Percentiles rank a stretch among this genome's conserved stretches.
Evolutionary conservation across 2,113 vertebrate genomes (phyloP).

Genomic region (Todiramphus saurophagus): DNA sequence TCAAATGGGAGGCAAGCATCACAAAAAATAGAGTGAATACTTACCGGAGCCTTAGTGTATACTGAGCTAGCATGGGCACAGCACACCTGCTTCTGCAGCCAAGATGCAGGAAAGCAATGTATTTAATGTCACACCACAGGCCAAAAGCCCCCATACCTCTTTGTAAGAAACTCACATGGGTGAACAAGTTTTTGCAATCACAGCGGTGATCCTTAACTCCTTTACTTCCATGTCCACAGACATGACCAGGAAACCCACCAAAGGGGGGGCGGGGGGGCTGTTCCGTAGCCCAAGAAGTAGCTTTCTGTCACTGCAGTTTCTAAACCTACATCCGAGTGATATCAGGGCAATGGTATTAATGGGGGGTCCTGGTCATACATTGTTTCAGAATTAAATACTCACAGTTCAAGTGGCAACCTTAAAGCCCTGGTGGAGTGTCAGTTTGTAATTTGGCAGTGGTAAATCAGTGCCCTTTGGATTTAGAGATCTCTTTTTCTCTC

Average conservation of each 20-base stretch:
- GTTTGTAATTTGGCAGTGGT: background rate
- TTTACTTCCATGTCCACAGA: accelerated
- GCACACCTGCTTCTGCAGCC: background rate
- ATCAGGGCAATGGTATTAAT: background rate
- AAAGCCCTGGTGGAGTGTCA: background rate
- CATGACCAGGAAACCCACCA: background rate
- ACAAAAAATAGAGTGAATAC: background rate
- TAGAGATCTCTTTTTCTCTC: background rate
- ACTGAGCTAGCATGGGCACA: accelerated
- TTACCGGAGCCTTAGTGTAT: background rate
- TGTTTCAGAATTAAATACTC: background rate
- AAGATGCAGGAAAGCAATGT: background rate
- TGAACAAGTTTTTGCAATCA: background rate
- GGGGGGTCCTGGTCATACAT: background rate
- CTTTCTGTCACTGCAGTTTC: background rate
- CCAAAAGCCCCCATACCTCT: background rate
- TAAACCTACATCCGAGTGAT: background rate
- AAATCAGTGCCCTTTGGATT: background rate
- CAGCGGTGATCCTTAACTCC: background rate
- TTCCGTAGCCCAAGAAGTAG: background rate
- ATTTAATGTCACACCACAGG: background rate
- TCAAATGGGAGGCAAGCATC: background rate
- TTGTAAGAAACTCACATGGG: background rate
- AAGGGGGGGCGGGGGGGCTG: too few relatives aligned
- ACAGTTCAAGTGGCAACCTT: background rate